Evolutionary conservation across 2,888 invertebrate species (phyloP).

Genomic region (Leptarthrus brevirostris): DNA sequence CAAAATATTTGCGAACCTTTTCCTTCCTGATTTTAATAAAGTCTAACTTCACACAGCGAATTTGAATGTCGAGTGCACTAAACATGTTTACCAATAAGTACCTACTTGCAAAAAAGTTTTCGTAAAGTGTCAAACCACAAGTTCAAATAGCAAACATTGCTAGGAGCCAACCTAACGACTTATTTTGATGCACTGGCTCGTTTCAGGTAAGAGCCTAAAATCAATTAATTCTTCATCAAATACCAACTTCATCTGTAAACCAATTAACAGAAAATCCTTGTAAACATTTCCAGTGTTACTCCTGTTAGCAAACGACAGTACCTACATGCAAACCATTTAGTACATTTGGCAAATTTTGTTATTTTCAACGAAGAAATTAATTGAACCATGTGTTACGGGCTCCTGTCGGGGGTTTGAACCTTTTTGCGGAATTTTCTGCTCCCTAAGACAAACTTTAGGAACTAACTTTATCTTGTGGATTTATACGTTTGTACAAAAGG

Average conservation of each 20-base stretch:
- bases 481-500: conserved; percentile 22
- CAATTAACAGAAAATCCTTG: conserved; percentile 24
- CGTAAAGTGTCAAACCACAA: neutral
- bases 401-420: conserved; percentile 15
- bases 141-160: neutral
- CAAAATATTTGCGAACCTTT: too few relatives aligned
- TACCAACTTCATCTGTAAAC: conserved; percentile 25
- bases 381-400: conserved; percentile 43
- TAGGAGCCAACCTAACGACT: neutral
- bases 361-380: conserved; percentile 42
- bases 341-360: conserved; percentile 38
- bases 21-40: too few relatives aligned
- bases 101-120: too few relatives aligned
- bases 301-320: neutral
- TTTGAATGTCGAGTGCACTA: too few relatives aligned
- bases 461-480: conserved; percentile 41
- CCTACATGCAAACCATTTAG: conserved; percentile 17
- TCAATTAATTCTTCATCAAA: conserved; percentile 37
- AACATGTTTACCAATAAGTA: too few relatives aligned
- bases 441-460: conserved; percentile 38
- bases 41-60: too few relatives aligned
- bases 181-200: neutral
- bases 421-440: conserved; percentile 35
- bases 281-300: conserved; percentile 7
- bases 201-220: neutral